These are phyloP conservation scores for Protonibea diacanthus DNA, from an alignment of 2,797 vertebrate species.

Conservation along the genomic window DNA sequence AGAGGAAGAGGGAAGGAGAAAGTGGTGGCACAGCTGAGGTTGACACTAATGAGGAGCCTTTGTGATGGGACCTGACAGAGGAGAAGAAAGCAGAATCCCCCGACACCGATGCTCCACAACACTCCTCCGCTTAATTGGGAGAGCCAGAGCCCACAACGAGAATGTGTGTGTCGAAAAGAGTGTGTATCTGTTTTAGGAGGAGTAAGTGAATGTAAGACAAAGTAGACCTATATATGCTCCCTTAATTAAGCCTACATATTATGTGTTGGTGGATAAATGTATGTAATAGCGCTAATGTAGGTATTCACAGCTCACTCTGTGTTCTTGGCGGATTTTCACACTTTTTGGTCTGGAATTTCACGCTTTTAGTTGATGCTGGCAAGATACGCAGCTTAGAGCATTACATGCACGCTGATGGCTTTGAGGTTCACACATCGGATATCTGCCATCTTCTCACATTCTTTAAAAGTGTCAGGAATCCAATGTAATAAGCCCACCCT, in stretches of 20 bases:
- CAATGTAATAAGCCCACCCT: constrained; percentile 67
- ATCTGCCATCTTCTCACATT: constrained; percentile 81
- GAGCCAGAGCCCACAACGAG: constrained; percentile 81
- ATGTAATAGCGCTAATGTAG: constrained; percentile 67
- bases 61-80: constrained; percentile 90
- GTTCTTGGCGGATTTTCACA: constrained; percentile 78
- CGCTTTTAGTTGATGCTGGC: constrained; percentile 79
- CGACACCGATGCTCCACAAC: constrained; percentile 88
- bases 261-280: constrained; percentile 55
- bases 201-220: constrained; percentile 82
- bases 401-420: constrained; percentile 74
- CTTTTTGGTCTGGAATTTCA: constrained; percentile 75
- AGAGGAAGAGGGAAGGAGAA: constrained; percentile 76
- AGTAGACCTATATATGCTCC: constrained; percentile 64
- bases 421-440: constrained; percentile 77
- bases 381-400: constrained; percentile 69
- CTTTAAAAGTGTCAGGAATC: constrained; percentile 79
- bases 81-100: constrained; percentile 89
- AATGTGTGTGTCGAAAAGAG: constrained; percentile 72
- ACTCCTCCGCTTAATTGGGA: constrained; percentile 88
- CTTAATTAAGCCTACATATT: constrained; percentile 70
- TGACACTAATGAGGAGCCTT: constrained; percentile 90
- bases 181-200: constrained; percentile 76
- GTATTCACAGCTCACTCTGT: constrained; percentile 71
- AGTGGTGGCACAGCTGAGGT: constrained; percentile 87